Evolutionary conservation across 2,113 vertebrate species (phyloP).

Genomic region (Centropus bengalensis): DNA sequence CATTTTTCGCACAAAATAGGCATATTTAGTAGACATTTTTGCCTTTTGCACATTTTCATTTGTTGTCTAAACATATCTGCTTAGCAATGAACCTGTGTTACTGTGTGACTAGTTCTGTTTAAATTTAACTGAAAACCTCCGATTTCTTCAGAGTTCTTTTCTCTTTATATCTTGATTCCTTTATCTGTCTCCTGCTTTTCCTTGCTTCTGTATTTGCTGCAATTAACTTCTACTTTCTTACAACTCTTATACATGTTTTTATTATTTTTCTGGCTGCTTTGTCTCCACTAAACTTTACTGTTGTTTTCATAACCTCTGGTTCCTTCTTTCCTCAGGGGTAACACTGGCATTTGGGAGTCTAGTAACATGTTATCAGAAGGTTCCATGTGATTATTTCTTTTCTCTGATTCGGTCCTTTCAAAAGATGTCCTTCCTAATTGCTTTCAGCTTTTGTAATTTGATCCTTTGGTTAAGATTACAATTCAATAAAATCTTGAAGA

Average conservation of each 20-base stretch:
- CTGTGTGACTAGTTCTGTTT: background rate
- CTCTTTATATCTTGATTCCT: background rate
- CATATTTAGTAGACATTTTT: background rate
- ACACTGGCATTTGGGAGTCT: background rate
- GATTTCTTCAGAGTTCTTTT: background rate
- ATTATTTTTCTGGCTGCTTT: constrained; percentile 4
- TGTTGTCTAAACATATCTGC: background rate
- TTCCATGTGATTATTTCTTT: background rate
- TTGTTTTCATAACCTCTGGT: constrained; percentile 32
- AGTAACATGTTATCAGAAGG: background rate
- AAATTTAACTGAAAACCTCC: background rate
- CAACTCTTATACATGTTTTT: background rate
- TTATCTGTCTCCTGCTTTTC: background rate
- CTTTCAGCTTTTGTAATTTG: background rate
- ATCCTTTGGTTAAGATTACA: background rate
- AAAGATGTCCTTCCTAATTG: background rate
- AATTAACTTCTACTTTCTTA: constrained; percentile 14
- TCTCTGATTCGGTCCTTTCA: background rate
- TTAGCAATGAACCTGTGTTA: background rate
- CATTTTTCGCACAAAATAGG: background rate
- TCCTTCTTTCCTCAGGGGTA: background rate
- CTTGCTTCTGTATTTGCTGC: background rate
- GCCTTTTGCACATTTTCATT: background rate
- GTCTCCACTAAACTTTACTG: background rate
- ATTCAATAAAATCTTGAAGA: background rate